phyloP scores from a whole-genome alignment of 2,888 invertebrate species.

The Scaptomyza flava region DNA sequence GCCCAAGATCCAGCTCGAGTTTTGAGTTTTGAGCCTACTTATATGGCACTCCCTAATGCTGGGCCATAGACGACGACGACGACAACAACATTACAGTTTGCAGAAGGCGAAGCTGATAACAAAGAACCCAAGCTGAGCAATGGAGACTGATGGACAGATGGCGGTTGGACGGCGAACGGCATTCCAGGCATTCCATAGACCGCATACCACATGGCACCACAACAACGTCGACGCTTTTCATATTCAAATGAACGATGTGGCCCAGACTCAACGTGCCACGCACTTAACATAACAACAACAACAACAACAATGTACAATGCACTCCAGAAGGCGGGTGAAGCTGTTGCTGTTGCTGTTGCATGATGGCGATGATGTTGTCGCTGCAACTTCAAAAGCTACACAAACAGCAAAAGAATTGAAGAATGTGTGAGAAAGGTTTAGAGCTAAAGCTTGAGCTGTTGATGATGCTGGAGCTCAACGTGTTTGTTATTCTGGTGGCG shows the following conservation, averaged over 20 bases:
- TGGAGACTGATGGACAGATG: constrained; percentile 11
- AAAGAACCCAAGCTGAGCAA: constrained; percentile 32
- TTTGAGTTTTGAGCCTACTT: constrained; percentile 9
- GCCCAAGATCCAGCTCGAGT: constrained; percentile 5
- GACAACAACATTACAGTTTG: constrained; percentile 23
- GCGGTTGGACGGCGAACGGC: constrained; percentile 45
- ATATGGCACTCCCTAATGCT: constrained; percentile 54
- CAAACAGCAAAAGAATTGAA: constrained; percentile 52
- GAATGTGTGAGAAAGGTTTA: constrained; percentile 37
- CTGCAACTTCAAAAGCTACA: constrained; percentile 77
- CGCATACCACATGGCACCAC: constrained; percentile 53
- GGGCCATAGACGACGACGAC: constrained; percentile 9
- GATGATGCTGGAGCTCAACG: constrained; percentile 3
- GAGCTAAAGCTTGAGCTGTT: background rate
- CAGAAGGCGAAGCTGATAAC: constrained; percentile 48
- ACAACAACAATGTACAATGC: constrained; percentile 50
- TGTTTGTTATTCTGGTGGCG: constrained; percentile 20
- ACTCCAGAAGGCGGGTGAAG: constrained; percentile 37
- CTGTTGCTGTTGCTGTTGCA: constrained; percentile 15
- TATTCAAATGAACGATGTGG: constrained; percentile 68
- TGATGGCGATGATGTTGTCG: constrained; percentile 71
- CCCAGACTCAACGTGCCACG: constrained; percentile 56
- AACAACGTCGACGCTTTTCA: constrained; percentile 63
- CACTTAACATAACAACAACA: constrained; percentile 70
- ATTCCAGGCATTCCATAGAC: constrained; percentile 68